These are phyloP conservation scores for Brassicogethes aeneus DNA, from an alignment of 2,888 invertebrate genomes.

Conservation along the genomic window DNA sequence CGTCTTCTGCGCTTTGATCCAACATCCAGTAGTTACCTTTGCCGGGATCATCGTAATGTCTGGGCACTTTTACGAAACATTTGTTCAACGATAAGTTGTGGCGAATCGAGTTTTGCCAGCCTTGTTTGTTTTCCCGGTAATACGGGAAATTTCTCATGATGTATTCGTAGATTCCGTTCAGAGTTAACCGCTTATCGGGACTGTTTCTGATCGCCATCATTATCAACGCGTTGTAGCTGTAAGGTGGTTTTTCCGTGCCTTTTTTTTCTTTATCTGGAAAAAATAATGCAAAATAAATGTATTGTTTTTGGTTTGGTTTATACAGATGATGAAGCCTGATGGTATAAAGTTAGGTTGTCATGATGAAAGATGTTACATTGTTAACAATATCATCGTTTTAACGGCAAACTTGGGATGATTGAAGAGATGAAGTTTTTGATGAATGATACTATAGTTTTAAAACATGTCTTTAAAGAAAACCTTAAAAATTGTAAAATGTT, in stretches of 20 bases:
- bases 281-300: no score
- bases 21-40: conserved; percentile 99
- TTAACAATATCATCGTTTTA: no score
- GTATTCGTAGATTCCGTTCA: conserved; percentile 97
- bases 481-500: no score
- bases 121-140: conserved; percentile 95
- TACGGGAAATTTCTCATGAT: conserved; percentile 98
- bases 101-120: conserved; percentile 98
- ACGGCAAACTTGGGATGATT: no score
- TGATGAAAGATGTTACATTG: no score
- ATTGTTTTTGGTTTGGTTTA: no score
- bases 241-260: conserved; percentile 88
- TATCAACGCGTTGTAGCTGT: conserved; percentile 97
- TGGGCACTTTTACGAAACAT: conserved; percentile 95
- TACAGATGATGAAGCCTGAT: no score
- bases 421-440: no score
- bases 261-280: conserved; percentile 49
- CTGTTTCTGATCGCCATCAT: conserved; percentile 99
- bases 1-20: conserved; percentile 93
- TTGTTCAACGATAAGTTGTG: conserved; percentile 97
- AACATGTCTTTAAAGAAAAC: no score
- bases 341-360: no score
- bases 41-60: conserved; percentile 99
- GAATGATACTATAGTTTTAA: no score
- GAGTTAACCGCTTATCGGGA: conserved; percentile 84